These are phyloP conservation scores for Elegia similella DNA, from an alignment of 2,888 invertebrate species.

Conservation along the genomic window DNA sequence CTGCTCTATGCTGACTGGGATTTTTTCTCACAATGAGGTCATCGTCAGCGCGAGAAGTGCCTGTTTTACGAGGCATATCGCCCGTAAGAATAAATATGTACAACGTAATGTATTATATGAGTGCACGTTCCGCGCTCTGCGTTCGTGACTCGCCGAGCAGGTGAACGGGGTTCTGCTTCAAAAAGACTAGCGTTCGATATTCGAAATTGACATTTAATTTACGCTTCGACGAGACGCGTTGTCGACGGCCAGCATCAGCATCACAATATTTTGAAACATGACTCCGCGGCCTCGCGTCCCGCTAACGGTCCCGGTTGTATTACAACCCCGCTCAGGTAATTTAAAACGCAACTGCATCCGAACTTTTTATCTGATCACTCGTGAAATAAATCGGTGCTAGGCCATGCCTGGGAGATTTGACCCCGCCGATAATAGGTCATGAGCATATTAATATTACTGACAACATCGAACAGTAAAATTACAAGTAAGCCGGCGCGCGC, in stretches of 20 bases:
- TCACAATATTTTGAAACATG: constrained; percentile 71
- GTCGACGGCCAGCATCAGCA: constrained; percentile 46
- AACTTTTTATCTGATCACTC: constrained; percentile 62
- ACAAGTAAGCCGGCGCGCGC: constrained; percentile 63
- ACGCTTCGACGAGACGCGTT: constrained; percentile 40
- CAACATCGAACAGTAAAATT: constrained; percentile 72
- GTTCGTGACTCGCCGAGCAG: constrained; percentile 53
- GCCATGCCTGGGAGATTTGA: constrained; percentile 54
- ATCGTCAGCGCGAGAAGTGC: constrained; percentile 48
- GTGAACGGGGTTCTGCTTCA: constrained; percentile 47
- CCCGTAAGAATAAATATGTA: constrained; percentile 49
- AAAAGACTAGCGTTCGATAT: constrained; percentile 39
- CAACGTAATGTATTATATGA: constrained; percentile 48
- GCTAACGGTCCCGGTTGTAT: constrained; percentile 51
- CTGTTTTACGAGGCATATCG: constrained; percentile 60
- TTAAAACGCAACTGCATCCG: constrained; percentile 55
- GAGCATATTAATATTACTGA: constrained; percentile 75
- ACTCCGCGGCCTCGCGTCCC: constrained; percentile 38
- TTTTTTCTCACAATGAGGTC: constrained; percentile 68
- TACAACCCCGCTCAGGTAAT: constrained; percentile 48
- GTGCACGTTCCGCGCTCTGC: constrained; percentile 49
- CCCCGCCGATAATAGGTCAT: constrained; percentile 70
- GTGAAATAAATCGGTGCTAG: constrained; percentile 63
- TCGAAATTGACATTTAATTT: constrained; percentile 49
- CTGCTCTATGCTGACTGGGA: constrained; percentile 36